Base-by-base conservation (phyloP, 1,140 invertebrate species). In the Goniozus legneri region DNA sequence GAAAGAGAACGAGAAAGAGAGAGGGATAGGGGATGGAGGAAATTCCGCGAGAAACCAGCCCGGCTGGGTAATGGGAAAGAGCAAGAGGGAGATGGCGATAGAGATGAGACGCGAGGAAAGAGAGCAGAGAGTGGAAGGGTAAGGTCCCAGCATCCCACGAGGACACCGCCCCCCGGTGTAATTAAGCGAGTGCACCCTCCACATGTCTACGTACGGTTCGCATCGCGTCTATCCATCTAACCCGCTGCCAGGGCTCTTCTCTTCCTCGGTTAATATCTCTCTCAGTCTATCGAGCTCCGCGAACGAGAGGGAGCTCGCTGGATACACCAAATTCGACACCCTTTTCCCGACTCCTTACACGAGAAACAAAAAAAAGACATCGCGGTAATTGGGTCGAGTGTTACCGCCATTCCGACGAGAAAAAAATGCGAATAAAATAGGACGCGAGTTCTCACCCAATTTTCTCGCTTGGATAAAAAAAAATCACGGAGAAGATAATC, bases 121-220 rank as follows among this genome's bases (percentile, higher is more conserved):
- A 41, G 49, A n/a, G 39, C n/a, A 41, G 24, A 15, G 39, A 15
- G 44, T 31, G 44, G 33, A 47, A 50, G 56, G 55, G 57, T 65
- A 65, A 68, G 62, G 64, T 70, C 62, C 60, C 64, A 56, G 59
- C 50, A 57, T 73, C 71, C 71, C 70, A 67, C 62, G 72, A 71
- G 72, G 59, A n/a, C n/a, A n/a, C n/a, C n/a, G n/a, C n/a, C 57
- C 56, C 52, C 57, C 55, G 62, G 68, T 73, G 72, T 75, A 75
- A 75, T 75, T 73, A 75, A 75, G 72, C 72, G 72, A 73, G 68
- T 73, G 71, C 72, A 72, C 69, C 65, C 71, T 67, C n/a, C 69
- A 73, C 69, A 71, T 68, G 71, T 69, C 65, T 72, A 72, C 65
- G 61, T 71, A 73, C 63, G 64, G n/a, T 52, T 67, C 67, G 56